Evolutionary conservation across 2,888 invertebrate genomes (phyloP), one percentile per base, ranked within the genome.

Genomic region (Aspidiotus rigidus): DNA sequence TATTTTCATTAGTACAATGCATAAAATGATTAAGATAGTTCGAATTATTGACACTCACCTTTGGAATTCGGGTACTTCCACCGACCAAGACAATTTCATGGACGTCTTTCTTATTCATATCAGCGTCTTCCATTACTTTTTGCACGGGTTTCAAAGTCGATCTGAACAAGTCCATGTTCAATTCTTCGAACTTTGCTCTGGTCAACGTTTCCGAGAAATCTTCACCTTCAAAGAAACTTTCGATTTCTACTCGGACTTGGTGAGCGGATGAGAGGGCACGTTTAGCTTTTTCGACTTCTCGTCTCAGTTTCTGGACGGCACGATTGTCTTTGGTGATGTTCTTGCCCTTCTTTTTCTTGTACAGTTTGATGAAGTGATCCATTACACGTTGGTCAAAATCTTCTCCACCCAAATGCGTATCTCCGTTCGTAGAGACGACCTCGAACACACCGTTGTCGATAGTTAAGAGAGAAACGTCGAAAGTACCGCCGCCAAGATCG

Each of bases 381-480:
- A 97, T 95, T 6, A 97, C 94, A 74, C 94, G 85, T 80, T 97
- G 95, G 81, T 97, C 96, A 79, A 97, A 99, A 83, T 99, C 98
- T 82, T 99, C 98, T 79, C 98, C 98, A 76, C 98, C 96, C 81
- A 97, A 86, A 80, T 97, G 96, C 75, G 96, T 97, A 78, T 97
- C 96, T 76, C 97, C 97, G 77, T 91, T 92, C 72, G 93, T 93
- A 0, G 93, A 87, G 0, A 90, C 88, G 64, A 88, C 87, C 82
- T 99, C 98, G 79, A 99, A 99, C 7, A 99, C 96, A 67, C 98
- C 99, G 76, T 97, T 96, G 78, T 99, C 98, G 77, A 99, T 99
- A 73, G 97, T 98, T 67, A 99, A 83, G 17, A 99, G 85, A 54
- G 97, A 97, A 16, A 99, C 99, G 80, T 99, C 99, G 77, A 99